phyloP scores from a whole-genome alignment of 92 coral and sea anemone species.

The Montipora capitata region DNA sequence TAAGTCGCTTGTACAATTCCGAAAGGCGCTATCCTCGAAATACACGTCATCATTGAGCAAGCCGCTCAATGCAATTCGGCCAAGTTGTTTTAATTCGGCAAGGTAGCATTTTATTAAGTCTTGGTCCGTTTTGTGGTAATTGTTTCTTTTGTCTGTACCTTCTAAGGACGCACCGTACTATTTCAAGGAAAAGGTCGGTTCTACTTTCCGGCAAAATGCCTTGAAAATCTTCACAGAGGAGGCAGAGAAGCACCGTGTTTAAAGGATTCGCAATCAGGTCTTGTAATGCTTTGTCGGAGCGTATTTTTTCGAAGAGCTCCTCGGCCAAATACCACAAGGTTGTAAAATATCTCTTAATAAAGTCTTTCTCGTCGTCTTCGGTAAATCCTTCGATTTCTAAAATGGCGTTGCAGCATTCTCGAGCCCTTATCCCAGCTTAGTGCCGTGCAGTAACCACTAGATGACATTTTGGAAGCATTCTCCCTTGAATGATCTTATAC shows the following conservation, averaged over 20 bases:
- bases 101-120: neutral
- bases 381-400: neutral
- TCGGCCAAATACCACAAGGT: neutral
- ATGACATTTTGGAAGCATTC: neutral
- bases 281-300: neutral
- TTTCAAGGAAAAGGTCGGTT: neutral
- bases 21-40: neutral
- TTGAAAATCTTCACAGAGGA: neutral
- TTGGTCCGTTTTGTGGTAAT: neutral
- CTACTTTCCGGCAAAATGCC: neutral
- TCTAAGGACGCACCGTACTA: neutral
- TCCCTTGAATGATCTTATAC: neutral
- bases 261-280: neutral
- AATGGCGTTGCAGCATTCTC: neutral
- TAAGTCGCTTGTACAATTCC: neutral
- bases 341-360: no score
- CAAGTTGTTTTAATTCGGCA: neutral
- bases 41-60: neutral
- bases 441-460: neutral
- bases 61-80: neutral
- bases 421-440: neutral
- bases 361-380: neutral
- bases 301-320: neutral
- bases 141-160: neutral
- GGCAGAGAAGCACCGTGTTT: neutral